Percentiles rank a stretch among this genome's conserved stretches.
phyloP scores from a whole-genome alignment of 1,140 invertebrate species.

The Rhopalosiphum padi region DNA sequence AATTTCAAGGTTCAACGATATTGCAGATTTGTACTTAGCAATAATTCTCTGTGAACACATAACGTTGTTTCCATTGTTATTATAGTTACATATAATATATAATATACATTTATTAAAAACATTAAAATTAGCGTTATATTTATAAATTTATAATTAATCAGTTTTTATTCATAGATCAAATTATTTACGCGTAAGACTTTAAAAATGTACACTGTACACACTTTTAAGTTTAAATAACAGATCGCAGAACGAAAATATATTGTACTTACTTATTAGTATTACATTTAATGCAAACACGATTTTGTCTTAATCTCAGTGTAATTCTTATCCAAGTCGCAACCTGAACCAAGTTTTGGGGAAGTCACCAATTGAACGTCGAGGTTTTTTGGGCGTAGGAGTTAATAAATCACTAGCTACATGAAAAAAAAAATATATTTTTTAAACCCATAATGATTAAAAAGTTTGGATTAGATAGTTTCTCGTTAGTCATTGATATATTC shows the following conservation, averaged over 20 bases:
- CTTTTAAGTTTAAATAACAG: neutral
- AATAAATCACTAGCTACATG: neutral
- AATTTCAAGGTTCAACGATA: constrained; percentile 21
- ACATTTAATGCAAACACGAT: neutral
- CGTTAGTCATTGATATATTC: neutral
- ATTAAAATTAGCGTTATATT: neutral
- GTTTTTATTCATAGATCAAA: neutral
- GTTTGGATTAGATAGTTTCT: neutral
- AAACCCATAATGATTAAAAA: neutral
- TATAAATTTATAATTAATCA: neutral
- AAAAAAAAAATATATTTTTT: neutral
- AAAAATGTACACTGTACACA: neutral
- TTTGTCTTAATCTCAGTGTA: neutral
- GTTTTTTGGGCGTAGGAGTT: neutral
- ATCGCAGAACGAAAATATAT: neutral
- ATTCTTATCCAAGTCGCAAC: neutral
- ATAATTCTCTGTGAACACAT: neutral
- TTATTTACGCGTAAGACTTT: neutral
- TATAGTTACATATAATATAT: neutral
- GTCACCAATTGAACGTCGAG: neutral
- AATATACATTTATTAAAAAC: neutral
- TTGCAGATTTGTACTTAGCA: neutral
- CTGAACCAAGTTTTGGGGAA: neutral
- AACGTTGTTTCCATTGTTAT: neutral
- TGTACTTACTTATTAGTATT: neutral